Evolutionary conservation across 2,113 vertebrate genomes (phyloP).

Genomic region (Poicephalus gulielmi): DNA sequence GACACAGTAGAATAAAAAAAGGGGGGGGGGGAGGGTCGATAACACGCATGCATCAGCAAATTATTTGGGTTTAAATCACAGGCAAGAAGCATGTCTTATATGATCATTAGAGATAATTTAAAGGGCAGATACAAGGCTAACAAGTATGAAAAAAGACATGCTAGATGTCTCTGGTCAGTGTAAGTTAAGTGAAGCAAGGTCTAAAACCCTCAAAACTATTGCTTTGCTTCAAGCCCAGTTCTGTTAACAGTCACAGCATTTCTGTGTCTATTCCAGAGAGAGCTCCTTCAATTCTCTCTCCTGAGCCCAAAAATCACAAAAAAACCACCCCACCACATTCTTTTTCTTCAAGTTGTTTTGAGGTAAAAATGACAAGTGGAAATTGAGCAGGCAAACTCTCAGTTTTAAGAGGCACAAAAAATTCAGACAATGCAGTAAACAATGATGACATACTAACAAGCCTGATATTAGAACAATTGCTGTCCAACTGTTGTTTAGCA

Average conservation of each 20-base stretch:
- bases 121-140: background rate
- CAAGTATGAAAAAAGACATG: background rate
- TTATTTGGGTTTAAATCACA: background rate
- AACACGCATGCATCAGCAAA: background rate
- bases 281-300: background rate
- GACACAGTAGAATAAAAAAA: too few species aligned
- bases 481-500: background rate
- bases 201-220: background rate
- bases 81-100: background rate
- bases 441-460: background rate
- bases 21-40: background rate
- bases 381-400: background rate
- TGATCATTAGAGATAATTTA: background rate
- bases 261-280: background rate
- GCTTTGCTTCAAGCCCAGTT: background rate
- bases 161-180: background rate
- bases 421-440: background rate
- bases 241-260: background rate
- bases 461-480: background rate
- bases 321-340: accelerated
- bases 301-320: background rate
- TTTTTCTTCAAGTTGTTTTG: background rate
- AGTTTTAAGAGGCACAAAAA: background rate
- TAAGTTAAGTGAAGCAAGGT: background rate
- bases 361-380: background rate